Evolutionary conservation across 2,797 vertebrate species (phyloP).

Genomic region (Danio jaintianensis): DNA sequence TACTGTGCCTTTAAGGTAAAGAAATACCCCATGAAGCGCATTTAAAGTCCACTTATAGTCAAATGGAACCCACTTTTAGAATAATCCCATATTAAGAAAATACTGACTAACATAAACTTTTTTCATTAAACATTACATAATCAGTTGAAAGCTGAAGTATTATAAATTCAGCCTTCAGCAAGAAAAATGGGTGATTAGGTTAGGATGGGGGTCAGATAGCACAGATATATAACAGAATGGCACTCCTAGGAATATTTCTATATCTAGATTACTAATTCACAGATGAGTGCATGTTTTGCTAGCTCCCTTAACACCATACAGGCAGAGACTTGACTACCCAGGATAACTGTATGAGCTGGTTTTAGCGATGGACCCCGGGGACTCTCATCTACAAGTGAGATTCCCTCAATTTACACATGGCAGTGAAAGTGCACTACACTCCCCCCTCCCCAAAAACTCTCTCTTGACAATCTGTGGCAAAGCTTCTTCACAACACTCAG

Average conservation of each 20-base stretch:
- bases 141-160: neutral
- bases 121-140: neutral
- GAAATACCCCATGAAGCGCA: too few species aligned
- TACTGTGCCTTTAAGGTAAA: too few species aligned
- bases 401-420: conserved; percentile 57
- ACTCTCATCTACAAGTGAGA: conserved; percentile 57
- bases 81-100: neutral
- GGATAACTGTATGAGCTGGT: conserved; percentile 10
- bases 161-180: neutral
- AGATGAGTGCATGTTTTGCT: conserved; percentile 17
- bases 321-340: conserved; percentile 42
- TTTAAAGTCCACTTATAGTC: too few species aligned
- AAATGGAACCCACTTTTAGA: too few species aligned
- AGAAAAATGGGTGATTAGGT: neutral
- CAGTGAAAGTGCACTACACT: conserved; percentile 3
- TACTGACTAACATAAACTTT: neutral
- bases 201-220: neutral
- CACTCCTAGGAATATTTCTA: conserved; percentile 8
- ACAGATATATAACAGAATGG: neutral
- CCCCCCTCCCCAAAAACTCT: conserved; percentile 26
- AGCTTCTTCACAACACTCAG: conserved; percentile 25
- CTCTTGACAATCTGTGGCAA: conserved; percentile 43
- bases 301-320: conserved; percentile 36
- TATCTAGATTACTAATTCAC: conserved; percentile 28
- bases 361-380: conserved; percentile 30